A percentile compares a stretch with the other conserved stretches of the same genome.
Evolutionary conservation across 2,888 invertebrate genomes (phyloP).

Genomic region (Drosophila prolongata): DNA sequence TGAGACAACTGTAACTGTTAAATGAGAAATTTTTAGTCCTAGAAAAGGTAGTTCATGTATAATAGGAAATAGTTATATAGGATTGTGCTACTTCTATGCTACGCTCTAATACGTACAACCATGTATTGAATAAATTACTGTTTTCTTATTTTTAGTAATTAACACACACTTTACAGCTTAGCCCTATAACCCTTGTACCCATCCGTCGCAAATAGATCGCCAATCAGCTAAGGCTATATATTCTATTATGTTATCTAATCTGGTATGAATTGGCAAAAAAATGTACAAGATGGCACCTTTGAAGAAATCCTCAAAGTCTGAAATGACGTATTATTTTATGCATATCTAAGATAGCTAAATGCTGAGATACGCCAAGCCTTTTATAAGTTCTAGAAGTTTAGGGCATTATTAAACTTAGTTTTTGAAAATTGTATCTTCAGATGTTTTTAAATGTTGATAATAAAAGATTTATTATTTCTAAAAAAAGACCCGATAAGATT

Average conservation of each 20-base stretch:
- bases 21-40: too few relatives aligned
- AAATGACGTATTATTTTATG: constrained; percentile 23
- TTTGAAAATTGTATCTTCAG: neutral
- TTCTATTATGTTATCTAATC: constrained; percentile 40
- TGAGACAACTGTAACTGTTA: too few relatives aligned
- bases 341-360: constrained; percentile 16
- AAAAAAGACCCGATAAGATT: neutral
- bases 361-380: constrained; percentile 3
- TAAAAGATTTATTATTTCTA: neutral
- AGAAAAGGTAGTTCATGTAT: too few relatives aligned
- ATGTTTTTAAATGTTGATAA: neutral
- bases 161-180: constrained; percentile 9
- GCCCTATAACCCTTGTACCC: constrained; percentile 38
- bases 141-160: neutral
- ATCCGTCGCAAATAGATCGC: constrained; percentile 27
- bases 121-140: neutral
- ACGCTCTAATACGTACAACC: neutral
- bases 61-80: too few relatives aligned
- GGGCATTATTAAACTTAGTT: neutral
- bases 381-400: constrained; percentile 13
- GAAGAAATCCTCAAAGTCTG: constrained; percentile 15
- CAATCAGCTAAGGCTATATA: constrained; percentile 30
- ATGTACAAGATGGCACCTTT: constrained; percentile 19
- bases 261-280: constrained; percentile 24
- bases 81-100: too few relatives aligned